Evolutionary conservation across 1,140 invertebrate genomes (phyloP).

Genomic region (Scaptodrosophila lebanonensis): DNA sequence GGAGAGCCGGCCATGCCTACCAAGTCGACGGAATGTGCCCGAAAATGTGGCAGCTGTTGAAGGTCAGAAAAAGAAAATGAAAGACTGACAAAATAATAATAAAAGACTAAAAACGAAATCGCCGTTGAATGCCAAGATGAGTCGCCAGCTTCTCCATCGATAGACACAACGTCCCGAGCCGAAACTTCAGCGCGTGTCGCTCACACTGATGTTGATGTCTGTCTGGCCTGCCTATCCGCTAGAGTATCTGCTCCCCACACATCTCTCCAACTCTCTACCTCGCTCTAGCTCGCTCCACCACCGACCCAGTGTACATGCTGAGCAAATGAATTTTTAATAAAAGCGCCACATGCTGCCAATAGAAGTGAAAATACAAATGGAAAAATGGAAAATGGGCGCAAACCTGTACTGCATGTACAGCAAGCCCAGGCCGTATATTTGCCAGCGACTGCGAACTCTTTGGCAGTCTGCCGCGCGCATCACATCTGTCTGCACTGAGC

Average conservation of each 20-base stretch:
- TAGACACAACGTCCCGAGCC: constrained; percentile 42
- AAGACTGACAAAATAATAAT: neutral
- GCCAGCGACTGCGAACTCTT: too few relatives aligned
- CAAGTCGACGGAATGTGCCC: constrained; percentile 29
- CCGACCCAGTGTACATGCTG: constrained; percentile 37
- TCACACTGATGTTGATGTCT: too few relatives aligned
- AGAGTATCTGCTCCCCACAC: too few relatives aligned
- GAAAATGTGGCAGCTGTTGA: constrained; percentile 65
- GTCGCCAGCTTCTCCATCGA: constrained; percentile 4
- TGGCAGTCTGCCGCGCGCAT: neutral
- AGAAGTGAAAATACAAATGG: constrained; percentile 67
- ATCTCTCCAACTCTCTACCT: too few relatives aligned
- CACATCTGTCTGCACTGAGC: neutral
- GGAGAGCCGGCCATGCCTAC: neutral
- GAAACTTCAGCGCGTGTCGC: too few relatives aligned
- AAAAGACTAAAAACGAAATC: constrained; percentile 25
- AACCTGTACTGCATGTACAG: neutral
- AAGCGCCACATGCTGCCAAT: constrained; percentile 73
- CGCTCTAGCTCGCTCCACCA: neutral
- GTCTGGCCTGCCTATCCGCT: too few relatives aligned
- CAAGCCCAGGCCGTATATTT: too few relatives aligned
- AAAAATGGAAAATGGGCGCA: constrained; percentile 15
- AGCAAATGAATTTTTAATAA: constrained; percentile 76
- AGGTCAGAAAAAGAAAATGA: constrained; percentile 45
- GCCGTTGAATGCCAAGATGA: constrained; percentile 12